Evolutionary conservation across 2,113 vertebrate species (phyloP).

Genomic region (Oryzias celebensis): DNA sequence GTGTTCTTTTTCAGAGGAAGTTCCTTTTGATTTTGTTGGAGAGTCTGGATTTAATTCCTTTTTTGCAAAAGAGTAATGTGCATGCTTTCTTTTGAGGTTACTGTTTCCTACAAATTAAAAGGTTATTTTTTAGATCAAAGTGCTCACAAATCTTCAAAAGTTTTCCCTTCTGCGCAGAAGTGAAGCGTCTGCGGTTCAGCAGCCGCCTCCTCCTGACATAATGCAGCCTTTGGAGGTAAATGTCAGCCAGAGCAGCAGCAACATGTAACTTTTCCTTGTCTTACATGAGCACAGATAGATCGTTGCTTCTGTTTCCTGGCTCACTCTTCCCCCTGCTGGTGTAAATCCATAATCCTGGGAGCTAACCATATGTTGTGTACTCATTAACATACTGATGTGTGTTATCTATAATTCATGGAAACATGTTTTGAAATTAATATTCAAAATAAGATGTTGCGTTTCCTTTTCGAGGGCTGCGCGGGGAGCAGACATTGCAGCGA

Average conservation of each 20-base stretch:
- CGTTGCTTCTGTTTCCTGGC: conserved; percentile 71
- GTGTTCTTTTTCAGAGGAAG: no score
- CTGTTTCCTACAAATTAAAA: no score
- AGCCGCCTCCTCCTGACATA: not conserved
- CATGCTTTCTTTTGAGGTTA: no score
- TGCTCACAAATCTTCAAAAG: no score
- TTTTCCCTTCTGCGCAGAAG: no score
- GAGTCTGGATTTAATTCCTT: no score
- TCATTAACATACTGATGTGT: conserved; percentile 58
- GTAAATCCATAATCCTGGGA: conserved; percentile 59
- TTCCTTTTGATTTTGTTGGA: no score
- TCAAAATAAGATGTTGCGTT: conserved; percentile 54
- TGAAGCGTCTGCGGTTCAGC: no score
- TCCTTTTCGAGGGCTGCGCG: conserved; percentile 18
- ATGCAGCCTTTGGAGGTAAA: conserved; percentile 18
- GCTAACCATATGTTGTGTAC: conserved; percentile 60
- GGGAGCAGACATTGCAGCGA: conserved; percentile 13
- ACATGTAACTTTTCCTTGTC: conserved; percentile 42
- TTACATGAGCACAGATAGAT: conserved; percentile 9
- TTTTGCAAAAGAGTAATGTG: no score
- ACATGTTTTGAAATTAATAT: conserved; percentile 72
- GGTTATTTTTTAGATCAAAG: no score
- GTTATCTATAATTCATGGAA: conserved; percentile 72
- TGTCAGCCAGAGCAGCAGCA: conserved; percentile 39
- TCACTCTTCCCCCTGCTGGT: conserved; percentile 82